phyloP scores from a whole-genome alignment of 2,113 vertebrate genomes.

The Nyctereutes procyonoides region DNA sequence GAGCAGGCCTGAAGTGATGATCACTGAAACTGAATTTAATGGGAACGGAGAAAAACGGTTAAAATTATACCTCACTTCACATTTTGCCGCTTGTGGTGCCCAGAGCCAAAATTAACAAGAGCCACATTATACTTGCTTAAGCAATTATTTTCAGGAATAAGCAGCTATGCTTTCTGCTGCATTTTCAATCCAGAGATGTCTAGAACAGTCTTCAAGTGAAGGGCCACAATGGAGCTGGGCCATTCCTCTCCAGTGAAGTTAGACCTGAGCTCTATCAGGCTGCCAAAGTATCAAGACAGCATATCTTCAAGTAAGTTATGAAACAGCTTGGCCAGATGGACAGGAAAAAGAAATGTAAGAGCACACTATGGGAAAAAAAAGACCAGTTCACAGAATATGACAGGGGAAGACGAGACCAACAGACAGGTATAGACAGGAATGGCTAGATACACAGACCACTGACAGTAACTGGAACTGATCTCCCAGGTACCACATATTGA shows the following conservation, averaged over 20 bases:
- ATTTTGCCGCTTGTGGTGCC: background rate
- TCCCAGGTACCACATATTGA: background rate
- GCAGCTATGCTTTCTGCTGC: background rate
- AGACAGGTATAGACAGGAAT: background rate
- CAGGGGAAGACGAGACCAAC: background rate
- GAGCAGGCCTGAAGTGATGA: background rate
- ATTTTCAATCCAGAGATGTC: background rate
- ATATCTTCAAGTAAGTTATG: background rate
- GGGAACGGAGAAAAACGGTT: background rate
- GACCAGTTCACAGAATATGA: background rate
- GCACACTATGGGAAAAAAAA: background rate
- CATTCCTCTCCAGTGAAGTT: background rate
- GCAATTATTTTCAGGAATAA: conserved; percentile 13
- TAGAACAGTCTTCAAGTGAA: background rate
- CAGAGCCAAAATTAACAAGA: conserved; percentile 31
- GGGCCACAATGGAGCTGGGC: background rate
- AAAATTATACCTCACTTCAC: background rate
- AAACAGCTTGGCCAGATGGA: conserved; percentile 15
- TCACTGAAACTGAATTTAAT: background rate
- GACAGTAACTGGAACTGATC: background rate
- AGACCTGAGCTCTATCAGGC: background rate
- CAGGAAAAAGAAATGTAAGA: conserved; percentile 21
- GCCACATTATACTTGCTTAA: background rate
- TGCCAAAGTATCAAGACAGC: background rate
- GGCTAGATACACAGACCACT: background rate